Conservation (phyloP, 2,888 invertebrate genomes). For the Subacronicta megacephala region DNA sequence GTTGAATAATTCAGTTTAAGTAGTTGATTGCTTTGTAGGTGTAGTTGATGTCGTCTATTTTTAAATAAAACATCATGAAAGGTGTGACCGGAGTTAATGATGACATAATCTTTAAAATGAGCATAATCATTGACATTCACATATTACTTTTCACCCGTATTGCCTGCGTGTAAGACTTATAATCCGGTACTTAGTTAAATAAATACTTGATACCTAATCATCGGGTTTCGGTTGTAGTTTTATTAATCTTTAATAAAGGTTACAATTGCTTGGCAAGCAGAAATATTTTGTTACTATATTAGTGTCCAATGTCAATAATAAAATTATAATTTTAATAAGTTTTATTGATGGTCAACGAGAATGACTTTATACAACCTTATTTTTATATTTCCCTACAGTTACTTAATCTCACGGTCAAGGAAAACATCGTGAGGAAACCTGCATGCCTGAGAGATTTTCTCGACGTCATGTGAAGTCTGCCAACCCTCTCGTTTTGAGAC, state of each 20-base stretch:
- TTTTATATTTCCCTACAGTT: too few relatives aligned
- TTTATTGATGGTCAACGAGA: slow-evolving; percentile 18
- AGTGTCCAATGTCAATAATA: slow-evolving; percentile 36
- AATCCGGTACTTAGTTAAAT: slow-evolving; percentile 16
- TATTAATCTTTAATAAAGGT: slow-evolving; percentile 6
- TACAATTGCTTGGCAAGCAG: slow-evolving; percentile 5
- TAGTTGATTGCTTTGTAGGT: slow-evolving; percentile 2
- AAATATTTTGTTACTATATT: slow-evolving; percentile 4
- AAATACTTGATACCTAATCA: background rate
- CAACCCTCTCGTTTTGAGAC: too few relatives aligned
- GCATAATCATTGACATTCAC: slow-evolving; percentile 45
- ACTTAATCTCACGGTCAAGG: too few relatives aligned
- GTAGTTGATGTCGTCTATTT: slow-evolving; percentile 25
- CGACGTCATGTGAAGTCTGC: too few relatives aligned
- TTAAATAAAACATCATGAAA: slow-evolving; percentile 54
- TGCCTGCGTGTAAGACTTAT: slow-evolving; percentile 18
- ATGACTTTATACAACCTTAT: slow-evolving; percentile 8
- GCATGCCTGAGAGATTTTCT: too few relatives aligned
- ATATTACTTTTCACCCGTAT: slow-evolving; percentile 29
- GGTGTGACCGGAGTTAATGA: slow-evolving; percentile 54
- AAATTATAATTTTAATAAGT: too few relatives aligned
- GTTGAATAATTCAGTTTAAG: background rate
- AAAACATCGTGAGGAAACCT: too few relatives aligned
- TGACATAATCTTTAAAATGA: slow-evolving; percentile 60
- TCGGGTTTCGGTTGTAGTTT: background rate